Evolutionary conservation across 2,888 invertebrate species (phyloP).

Genomic region (Morinoia aosen): DNA sequence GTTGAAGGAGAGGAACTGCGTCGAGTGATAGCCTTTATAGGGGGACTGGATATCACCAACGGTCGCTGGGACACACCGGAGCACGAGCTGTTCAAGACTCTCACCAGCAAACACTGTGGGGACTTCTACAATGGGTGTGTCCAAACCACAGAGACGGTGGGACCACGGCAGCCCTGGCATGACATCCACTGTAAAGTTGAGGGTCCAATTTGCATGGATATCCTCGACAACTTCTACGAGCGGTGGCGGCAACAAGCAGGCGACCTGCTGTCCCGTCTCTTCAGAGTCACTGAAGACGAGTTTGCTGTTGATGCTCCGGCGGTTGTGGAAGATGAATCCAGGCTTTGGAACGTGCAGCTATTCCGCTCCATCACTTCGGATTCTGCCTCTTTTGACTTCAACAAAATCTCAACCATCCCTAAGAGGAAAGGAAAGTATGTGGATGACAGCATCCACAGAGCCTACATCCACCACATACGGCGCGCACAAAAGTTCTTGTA

Average conservation of each 20-base stretch:
- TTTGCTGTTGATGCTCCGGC: constrained; percentile 62
- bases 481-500: constrained; percentile 67
- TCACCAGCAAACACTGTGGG: constrained; percentile 62
- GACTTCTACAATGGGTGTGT: constrained; percentile 67
- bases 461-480: constrained; percentile 67
- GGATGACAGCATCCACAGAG: constrained; percentile 67
- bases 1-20: constrained; percentile 63
- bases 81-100: constrained; percentile 66
- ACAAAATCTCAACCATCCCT: constrained; percentile 60
- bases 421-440: constrained; percentile 67
- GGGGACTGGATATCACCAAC: constrained; percentile 68
- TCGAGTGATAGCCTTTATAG: constrained; percentile 66
- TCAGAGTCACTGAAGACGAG: constrained; percentile 59
- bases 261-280: constrained; percentile 57
- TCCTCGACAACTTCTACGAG: constrained; percentile 67
- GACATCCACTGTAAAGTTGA: constrained; percentile 67
- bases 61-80: constrained; percentile 68
- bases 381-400: constrained; percentile 64
- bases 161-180: constrained; percentile 68
- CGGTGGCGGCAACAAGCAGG: constrained; percentile 66
- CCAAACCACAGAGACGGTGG: constrained; percentile 59
- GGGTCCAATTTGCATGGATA: constrained; percentile 66
- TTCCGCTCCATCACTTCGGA: constrained; percentile 66
- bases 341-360: constrained; percentile 65
- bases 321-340: constrained; percentile 56